Conservation (phyloP, 37 sponge, comb jelly and placozoan genomes). For the Geodia barretti region DNA sequence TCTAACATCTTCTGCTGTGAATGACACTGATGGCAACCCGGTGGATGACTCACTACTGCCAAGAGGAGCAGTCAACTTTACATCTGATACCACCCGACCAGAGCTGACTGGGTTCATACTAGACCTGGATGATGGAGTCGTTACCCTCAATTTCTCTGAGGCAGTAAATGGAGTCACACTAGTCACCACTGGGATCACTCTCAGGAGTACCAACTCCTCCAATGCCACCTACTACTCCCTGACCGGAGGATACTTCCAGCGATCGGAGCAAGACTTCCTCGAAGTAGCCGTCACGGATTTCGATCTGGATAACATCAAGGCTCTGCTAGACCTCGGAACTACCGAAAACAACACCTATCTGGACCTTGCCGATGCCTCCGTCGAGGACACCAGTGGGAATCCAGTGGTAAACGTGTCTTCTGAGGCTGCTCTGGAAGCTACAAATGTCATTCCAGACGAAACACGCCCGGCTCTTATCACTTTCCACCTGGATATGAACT, state of each 20-base stretch:
- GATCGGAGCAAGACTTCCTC: slow-evolving; percentile 44
- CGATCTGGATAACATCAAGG: slow-evolving; percentile 84
- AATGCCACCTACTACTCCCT: slow-evolving; percentile 49
- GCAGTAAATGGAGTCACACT: slow-evolving; percentile 74
- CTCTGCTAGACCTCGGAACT: slow-evolving; percentile 53
- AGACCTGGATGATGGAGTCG: slow-evolving; percentile 68
- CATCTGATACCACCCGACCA: slow-evolving; percentile 69
- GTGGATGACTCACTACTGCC: slow-evolving; percentile 24
- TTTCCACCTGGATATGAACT: slow-evolving; percentile 77
- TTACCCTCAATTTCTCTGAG: slow-evolving; percentile 79
- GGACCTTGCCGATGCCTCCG: slow-evolving; percentile 30
- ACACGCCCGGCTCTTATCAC: slow-evolving; percentile 53
- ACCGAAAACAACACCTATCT: slow-evolving; percentile 65
- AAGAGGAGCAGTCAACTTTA: slow-evolving; percentile 32
- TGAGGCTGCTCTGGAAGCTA: slow-evolving; percentile 35
- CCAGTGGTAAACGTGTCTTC: slow-evolving; percentile 33
- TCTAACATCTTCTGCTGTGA: slow-evolving; percentile 42
- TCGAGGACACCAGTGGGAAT: slow-evolving; percentile 74
- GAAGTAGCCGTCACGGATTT: slow-evolving; percentile 39
- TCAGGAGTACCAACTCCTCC: slow-evolving; percentile 18
- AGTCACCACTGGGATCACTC: slow-evolving; percentile 38
- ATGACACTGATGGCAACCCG: slow-evolving; percentile 71
- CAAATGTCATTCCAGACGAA: slow-evolving; percentile 37
- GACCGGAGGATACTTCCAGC: slow-evolving; percentile 50
- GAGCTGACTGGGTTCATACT: slow-evolving; percentile 53